phyloP scores from a whole-genome alignment of 2,797 vertebrate genomes.

The Acrossocheilus fasciatus region DNA sequence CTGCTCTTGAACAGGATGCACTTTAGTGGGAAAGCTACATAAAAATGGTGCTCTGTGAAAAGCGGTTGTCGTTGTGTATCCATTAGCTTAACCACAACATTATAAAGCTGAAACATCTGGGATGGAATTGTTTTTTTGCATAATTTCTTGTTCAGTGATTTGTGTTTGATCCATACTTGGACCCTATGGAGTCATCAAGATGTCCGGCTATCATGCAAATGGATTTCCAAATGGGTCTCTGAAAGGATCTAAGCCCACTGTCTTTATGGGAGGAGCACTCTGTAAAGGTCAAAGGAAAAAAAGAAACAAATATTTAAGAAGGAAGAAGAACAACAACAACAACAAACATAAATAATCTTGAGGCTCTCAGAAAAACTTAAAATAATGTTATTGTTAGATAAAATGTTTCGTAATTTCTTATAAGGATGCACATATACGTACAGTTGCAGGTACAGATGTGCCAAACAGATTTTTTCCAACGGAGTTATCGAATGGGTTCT shows the following conservation, averaged over 20 bases:
- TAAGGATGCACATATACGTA: slow-evolving; percentile 63
- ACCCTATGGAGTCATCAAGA: slow-evolving; percentile 19
- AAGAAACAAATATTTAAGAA: slow-evolving; percentile 1
- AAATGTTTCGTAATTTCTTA: not conserved
- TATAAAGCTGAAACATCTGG: slow-evolving; percentile 39
- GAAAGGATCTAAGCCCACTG: slow-evolving; percentile 75
- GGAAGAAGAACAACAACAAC: not conserved
- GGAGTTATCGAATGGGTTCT: slow-evolving; percentile 82
- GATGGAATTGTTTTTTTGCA: slow-evolving; percentile 26
- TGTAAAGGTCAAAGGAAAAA: slow-evolving; percentile 50
- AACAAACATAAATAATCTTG: not conserved
- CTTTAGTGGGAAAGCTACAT: slow-evolving; percentile 38
- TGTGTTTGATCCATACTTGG: slow-evolving; percentile 45
- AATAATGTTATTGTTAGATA: not conserved
- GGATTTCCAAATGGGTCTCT: slow-evolving; percentile 82
- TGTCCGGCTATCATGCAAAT: slow-evolving; percentile 57
- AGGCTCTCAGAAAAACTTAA: not conserved
- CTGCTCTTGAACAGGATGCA: slow-evolving; percentile 47
- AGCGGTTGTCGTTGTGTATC: not conserved
- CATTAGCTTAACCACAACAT: not conserved
- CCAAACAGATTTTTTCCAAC: slow-evolving; percentile 80
- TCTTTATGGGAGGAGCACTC: slow-evolving; percentile 68
- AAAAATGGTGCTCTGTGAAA: slow-evolving; percentile 33
- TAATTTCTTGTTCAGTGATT: slow-evolving; percentile 28
- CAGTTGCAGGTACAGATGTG: slow-evolving; percentile 72